phyloP scores from a whole-genome alignment of 2,888 invertebrate species.

The Volucella zonaria region DNA sequence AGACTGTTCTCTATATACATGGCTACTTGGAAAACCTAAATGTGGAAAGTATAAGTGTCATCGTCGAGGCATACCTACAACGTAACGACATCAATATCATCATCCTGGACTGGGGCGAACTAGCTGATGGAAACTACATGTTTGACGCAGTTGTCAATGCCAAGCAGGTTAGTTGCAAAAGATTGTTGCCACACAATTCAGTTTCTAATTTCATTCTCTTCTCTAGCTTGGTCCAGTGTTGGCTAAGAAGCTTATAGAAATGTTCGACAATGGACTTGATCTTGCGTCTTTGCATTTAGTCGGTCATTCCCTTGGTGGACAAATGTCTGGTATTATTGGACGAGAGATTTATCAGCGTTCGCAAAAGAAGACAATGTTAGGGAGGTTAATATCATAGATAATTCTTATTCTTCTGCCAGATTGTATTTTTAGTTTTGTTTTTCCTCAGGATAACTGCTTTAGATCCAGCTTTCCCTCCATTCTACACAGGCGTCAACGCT shows the following conservation, averaged over 20 bases:
- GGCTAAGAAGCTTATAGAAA: conserved; percentile 78
- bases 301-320: conserved; percentile 82
- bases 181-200: background rate
- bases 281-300: conserved; percentile 80
- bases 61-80: conserved; percentile 81
- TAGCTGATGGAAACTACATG: conserved; percentile 82
- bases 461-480: conserved; percentile 86
- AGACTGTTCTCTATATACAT: conserved; percentile 85
- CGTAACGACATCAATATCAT: conserved; percentile 80
- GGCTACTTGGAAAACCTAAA: conserved; percentile 85
- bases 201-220: background rate
- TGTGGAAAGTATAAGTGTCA: conserved; percentile 84
- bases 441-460: conserved; percentile 84
- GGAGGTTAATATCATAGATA: conserved; percentile 66
- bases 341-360: conserved; percentile 77
- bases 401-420: background rate
- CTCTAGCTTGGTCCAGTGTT: conserved; percentile 78
- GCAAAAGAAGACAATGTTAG: conserved; percentile 75
- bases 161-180: conserved; percentile 76
- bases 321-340: conserved; percentile 80
- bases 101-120: conserved; percentile 81
- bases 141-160: conserved; percentile 81
- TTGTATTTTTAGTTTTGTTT: background rate
- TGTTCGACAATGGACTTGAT: conserved; percentile 80
- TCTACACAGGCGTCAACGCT: conserved; percentile 81